These are phyloP conservation scores for Thumatha senex DNA, from an alignment of 2,888 invertebrate genomes.

Conservation along the genomic window DNA sequence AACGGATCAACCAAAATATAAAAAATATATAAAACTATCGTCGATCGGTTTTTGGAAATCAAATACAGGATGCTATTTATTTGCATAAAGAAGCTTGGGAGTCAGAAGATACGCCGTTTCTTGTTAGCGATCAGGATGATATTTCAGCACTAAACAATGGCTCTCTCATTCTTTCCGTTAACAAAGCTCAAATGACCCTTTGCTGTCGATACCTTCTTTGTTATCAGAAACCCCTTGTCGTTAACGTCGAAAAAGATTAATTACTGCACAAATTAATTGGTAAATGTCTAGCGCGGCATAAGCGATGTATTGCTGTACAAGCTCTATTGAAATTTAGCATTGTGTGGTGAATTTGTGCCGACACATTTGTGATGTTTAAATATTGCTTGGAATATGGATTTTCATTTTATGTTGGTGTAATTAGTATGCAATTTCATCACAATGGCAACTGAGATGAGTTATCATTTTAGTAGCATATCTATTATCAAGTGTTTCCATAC, in stretches of 20 bases:
- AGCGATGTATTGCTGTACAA: conserved; percentile 27
- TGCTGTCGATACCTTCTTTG: conserved; percentile 40
- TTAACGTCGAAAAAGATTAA: conserved; percentile 72
- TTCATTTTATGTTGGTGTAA: no score
- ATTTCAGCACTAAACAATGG: conserved; percentile 69
- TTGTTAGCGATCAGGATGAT: conserved; percentile 57
- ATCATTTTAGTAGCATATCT: no score
- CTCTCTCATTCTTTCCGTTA: conserved; percentile 54
- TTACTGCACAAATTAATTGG: conserved; percentile 62
- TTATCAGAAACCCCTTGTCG: conserved; percentile 54
- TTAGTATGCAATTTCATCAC: no score
- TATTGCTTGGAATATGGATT: neutral
- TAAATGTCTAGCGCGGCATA: conserved; percentile 34
- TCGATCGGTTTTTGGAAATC: neutral
- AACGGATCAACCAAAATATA: neutral
- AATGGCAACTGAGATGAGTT: no score
- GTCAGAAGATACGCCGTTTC: conserved; percentile 17
- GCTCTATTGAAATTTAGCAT: conserved; percentile 22
- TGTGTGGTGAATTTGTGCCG: conserved; percentile 5
- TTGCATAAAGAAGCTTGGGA: conserved; percentile 7
- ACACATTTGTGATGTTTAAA: neutral
- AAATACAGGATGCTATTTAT: neutral
- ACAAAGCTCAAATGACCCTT: conserved; percentile 67
- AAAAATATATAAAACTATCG: neutral
- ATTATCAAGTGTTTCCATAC: no score